A percentile compares a stretch with the other conserved stretches of the same genome.
Conservation (phyloP, 2,888 invertebrate genomes). For the Apantesis nais region DNA sequence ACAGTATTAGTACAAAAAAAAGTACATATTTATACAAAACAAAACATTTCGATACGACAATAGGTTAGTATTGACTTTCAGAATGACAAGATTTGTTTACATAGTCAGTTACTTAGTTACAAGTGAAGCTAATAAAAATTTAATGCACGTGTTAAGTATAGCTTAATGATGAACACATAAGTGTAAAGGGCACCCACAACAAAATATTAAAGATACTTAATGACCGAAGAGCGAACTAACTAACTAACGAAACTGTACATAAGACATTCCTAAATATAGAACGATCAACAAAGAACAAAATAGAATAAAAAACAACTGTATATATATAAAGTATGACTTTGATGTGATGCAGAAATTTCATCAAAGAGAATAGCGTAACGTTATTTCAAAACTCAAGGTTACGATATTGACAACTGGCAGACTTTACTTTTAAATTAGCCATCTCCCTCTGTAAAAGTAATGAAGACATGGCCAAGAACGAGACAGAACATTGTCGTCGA, state of each 20-base stretch:
- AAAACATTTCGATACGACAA: neutral
- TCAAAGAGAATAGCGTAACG: neutral
- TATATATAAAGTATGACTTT: neutral
- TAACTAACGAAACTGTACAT: too few species aligned
- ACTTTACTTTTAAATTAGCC: neutral
- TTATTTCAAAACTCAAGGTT: neutral
- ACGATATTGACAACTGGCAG: neutral
- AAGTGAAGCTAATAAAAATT: neutral
- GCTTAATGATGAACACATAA: neutral
- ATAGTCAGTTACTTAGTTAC: neutral
- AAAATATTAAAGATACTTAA: neutral
- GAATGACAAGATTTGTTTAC: too few species aligned
- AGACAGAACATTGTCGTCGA: neutral
- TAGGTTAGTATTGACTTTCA: neutral
- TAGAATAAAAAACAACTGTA: neutral
- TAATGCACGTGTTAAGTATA: neutral
- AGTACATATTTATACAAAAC: neutral
- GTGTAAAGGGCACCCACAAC: too few species aligned
- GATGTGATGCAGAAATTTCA: neutral
- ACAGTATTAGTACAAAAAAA: too few species aligned
- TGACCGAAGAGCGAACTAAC: neutral
- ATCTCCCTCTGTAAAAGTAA: neutral
- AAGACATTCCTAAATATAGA: neutral
- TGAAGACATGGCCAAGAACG: neutral
- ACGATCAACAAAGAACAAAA: neutral